Base-by-base conservation (phyloP, 2,888 invertebrate genomes). In the Isoperla grammatica region DNA sequence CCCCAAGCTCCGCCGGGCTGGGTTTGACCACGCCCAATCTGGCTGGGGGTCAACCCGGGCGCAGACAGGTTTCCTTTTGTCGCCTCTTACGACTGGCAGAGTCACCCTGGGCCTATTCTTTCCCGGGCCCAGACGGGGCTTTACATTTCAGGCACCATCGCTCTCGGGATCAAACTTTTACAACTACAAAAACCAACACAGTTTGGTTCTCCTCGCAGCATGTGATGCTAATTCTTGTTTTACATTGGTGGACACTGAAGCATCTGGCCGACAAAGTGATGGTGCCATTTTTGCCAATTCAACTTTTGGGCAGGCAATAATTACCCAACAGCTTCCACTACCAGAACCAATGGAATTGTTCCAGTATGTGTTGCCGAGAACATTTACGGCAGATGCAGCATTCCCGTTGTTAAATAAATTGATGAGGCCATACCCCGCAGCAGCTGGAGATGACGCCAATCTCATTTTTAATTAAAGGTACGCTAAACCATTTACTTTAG, bases 301-400 rank as follows among this genome's bases (percentile, higher is more conserved):
- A n/a, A 22, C 12, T n/a, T 56, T 56, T 56, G 56, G 57, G 1
- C n/a, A 46, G 9, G 45, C 57, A 1, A 37, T 57, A 1, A 6
- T 46, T 2, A 37, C 43, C 8, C 5, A 46, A 4, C 13, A 35
- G 15, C 35, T 50, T 2, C 29, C 29, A 9, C 12, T 50, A 4
- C 50, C 50, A 13, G 50, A 20, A 6, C 15, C 48, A 9, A 15
- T 48, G 13, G 20, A 57, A 15, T n/a, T 48, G 19, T 19, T 22
- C 8, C 46, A 35, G 12, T 11, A 20, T 20, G 12, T 8, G 4
- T 22, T 61, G 19, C 43, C 54, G 2, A 29, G 23, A 22, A 50
- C 39, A 5, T 59, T 61, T 42, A 43, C 60, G 2, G 61, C 17
- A 1, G 61, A 61, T 40, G 61, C 20, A 17, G 61, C 59, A 9